Base-by-base conservation (phyloP, 2,113 vertebrate genomes). In the Riparia riparia region DNA sequence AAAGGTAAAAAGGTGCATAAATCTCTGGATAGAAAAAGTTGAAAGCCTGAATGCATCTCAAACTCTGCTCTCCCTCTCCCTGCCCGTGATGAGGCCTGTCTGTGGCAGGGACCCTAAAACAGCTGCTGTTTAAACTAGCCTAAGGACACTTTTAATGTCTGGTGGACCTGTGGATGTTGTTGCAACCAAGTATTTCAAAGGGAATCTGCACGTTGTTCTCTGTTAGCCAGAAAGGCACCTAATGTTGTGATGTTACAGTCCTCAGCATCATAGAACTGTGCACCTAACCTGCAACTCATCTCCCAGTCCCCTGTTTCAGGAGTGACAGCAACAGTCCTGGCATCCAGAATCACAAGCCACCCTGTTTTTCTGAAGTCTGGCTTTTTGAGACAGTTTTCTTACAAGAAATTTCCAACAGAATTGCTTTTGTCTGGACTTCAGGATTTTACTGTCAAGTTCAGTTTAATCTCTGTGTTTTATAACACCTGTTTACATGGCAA, bases 21-120 rank as follows among this genome's bases (percentile, higher is more conserved):
- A 20, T 9, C 41, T 22, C 28, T 42, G 20, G 82, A 73, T 0
- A 71, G 39, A 71, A 65, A 29, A 63, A 37, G 8, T 1, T 2
- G 0, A 61, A 81, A 77, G 39, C 0, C 0, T 4, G 18, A 11
- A 51, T n/a, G 24, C 21, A 45, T 21, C 50, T 69, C 53, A 57
- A 86, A 31, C 28, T 77, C 61, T 29, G 12, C 51, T 80, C 49
- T 56, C 34, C 6, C 22, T 53, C 64, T 66, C 71, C 66, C 17
- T 34, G 24, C 13, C 32, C 0, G 0, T 10, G 42, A 49, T 7
- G 6, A 18, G 39, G n/a, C 26, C 53, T 57, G 25, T 61, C 39
- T 47, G 29, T 24, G 25, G 42, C 39, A 89, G 14, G 3, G 7
- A 28, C 20, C 37, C 44, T 84, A 29, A 81, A 84, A 29, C 0